These are phyloP conservation scores for Amorpha juglandis DNA, from an alignment of 2,888 invertebrate species.

Conservation along the genomic window DNA sequence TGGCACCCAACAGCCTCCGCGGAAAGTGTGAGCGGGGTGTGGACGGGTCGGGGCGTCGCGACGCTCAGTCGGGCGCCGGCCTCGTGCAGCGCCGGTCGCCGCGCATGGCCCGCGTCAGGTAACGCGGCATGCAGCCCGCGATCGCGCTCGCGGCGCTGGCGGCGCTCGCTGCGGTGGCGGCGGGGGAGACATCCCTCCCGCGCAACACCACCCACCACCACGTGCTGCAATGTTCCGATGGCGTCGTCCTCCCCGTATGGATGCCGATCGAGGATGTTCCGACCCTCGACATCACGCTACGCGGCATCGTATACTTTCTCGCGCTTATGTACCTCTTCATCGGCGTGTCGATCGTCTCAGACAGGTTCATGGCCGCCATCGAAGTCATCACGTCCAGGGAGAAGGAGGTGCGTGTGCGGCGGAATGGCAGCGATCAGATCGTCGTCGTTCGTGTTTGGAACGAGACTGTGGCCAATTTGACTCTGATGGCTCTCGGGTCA, in stretches of 20 bases:
- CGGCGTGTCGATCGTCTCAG: slow-evolving; percentile 99
- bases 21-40: slow-evolving; percentile 43
- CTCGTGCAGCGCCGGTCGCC: slow-evolving; percentile 78
- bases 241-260: slow-evolving; percentile 96
- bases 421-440: slow-evolving; percentile 94
- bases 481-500: slow-evolving; percentile 99
- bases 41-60: slow-evolving; percentile 55
- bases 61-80: slow-evolving; percentile 81
- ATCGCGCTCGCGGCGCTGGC: slow-evolving; percentile 74
- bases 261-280: slow-evolving; percentile 90
- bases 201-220: slow-evolving; percentile 70
- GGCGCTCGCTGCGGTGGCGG: slow-evolving; percentile 74
- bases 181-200: slow-evolving; percentile 67
- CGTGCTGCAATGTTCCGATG: slow-evolving; percentile 88
- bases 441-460: slow-evolving; percentile 99
- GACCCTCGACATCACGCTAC: slow-evolving; percentile 89
- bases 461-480: slow-evolving; percentile 99
- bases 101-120: slow-evolving; percentile 63
- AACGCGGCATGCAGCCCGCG: slow-evolving; percentile 81
- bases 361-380: slow-evolving; percentile 99
- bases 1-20: slow-evolving; percentile 38
- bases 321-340: slow-evolving; percentile 97
- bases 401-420: slow-evolving; percentile 95
- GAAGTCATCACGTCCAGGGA: slow-evolving; percentile 99
- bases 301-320: slow-evolving; percentile 96